phyloP scores from a whole-genome alignment of 2,113 vertebrate genomes.

The Sorex araneus region DNA sequence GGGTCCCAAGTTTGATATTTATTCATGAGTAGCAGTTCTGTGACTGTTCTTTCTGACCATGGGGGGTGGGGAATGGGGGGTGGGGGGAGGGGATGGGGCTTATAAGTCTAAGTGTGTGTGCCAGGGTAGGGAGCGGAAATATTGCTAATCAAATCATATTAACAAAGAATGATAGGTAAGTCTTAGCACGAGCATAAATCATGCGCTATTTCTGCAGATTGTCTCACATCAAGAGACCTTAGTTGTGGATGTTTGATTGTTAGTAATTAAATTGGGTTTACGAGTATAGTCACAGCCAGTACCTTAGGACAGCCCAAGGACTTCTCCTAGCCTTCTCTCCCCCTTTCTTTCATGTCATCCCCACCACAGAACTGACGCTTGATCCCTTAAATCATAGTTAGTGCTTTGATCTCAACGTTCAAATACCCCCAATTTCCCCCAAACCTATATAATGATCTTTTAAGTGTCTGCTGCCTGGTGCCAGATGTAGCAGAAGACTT shows the following conservation, averaged over 20 bases:
- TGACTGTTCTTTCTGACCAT: constrained; percentile 32
- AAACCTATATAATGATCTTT: constrained; percentile 78
- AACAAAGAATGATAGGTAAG: constrained; percentile 17
- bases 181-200: constrained; percentile 45
- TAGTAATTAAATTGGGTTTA: not conserved
- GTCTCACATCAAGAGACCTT: constrained; percentile 19
- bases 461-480: constrained; percentile 36
- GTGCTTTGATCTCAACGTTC: constrained; percentile 71
- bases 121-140: constrained; percentile 4
- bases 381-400: constrained; percentile 70
- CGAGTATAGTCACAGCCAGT: not conserved
- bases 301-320: constrained; percentile 27
- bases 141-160: constrained; percentile 29
- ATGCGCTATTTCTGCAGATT: constrained; percentile 35
- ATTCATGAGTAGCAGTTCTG: constrained; percentile 61
- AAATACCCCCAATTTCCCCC: constrained; percentile 77
- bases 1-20: constrained; percentile 67
- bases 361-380: constrained; percentile 56
- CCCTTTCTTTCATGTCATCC: constrained; percentile 68
- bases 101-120: not conserved
- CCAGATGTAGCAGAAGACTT: constrained; percentile 70
- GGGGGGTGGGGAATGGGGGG: not conserved
- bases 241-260: constrained; percentile 26
- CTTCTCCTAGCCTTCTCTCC: constrained; percentile 26
- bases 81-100: not conserved